These are phyloP conservation scores for Tylochromis polylepis DNA, from an alignment of 2,113 vertebrate species.

Conservation along the genomic window DNA sequence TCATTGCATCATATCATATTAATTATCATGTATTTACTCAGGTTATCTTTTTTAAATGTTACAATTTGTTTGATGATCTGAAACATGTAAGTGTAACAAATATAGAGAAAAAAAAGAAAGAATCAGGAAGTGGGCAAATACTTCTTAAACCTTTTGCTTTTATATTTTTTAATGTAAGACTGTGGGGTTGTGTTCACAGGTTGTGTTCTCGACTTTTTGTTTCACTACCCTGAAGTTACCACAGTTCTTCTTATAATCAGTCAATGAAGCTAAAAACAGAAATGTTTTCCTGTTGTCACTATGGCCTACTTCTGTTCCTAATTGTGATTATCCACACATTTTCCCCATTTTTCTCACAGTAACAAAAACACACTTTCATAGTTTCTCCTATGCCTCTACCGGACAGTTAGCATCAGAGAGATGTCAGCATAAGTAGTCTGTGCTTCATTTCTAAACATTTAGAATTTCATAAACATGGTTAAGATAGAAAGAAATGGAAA, in stretches of 20 bases:
- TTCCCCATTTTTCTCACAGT: background rate
- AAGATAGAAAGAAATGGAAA: background rate
- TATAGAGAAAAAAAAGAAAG: background rate
- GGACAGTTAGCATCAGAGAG: background rate
- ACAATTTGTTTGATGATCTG: background rate
- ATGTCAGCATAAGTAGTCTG: background rate
- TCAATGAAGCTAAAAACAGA: background rate
- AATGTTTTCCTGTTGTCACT: background rate
- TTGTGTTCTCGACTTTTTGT: background rate
- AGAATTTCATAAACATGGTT: background rate
- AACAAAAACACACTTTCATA: background rate
- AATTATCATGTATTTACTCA: background rate
- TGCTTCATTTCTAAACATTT: background rate
- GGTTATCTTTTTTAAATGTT: background rate
- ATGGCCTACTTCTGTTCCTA: background rate
- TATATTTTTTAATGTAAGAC: background rate
- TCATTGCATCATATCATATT: background rate
- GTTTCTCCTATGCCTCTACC: too few relatives aligned
- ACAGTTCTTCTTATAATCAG: background rate
- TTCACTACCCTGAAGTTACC: background rate
- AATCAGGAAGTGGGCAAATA: background rate
- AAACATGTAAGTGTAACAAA: background rate
- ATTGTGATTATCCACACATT: background rate
- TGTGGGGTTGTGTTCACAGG: background rate
- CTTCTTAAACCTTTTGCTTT: too few relatives aligned